Percentiles rank a stretch among this genome's conserved stretches.
Evolutionary conservation across 1,140 invertebrate genomes (phyloP).

Genomic region (Charaxes varanes): DNA sequence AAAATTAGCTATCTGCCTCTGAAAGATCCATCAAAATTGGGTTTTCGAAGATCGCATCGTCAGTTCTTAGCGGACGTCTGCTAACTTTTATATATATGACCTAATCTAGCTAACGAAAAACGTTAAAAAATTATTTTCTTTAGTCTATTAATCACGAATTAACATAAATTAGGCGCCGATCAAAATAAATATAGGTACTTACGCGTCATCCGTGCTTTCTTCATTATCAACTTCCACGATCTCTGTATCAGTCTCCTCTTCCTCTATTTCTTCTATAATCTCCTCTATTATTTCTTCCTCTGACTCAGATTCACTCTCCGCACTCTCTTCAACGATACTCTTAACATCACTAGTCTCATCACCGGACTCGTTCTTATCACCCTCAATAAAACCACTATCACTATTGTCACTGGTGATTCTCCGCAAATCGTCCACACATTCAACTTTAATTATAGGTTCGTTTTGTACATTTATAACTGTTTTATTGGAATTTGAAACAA

Average conservation of each 20-base stretch:
- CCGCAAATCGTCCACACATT: conserved; percentile 36
- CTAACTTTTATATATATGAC: too few relatives aligned
- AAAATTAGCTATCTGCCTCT: too few relatives aligned
- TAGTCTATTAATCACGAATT: too few relatives aligned
- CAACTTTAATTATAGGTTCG: conserved; percentile 38
- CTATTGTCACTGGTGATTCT: conserved; percentile 61
- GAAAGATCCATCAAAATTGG: too few relatives aligned
- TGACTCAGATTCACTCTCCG: conserved; percentile 39
- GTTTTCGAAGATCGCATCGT: too few relatives aligned
- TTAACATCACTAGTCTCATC: conserved; percentile 48
- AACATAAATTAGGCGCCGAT: too few relatives aligned
- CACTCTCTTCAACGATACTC: conserved; percentile 41
- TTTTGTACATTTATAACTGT: conserved; percentile 46
- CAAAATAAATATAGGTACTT: too few relatives aligned
- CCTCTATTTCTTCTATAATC: conserved; percentile 30
- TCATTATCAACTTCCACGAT: conserved; percentile 6
- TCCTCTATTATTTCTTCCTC: conserved; percentile 33
- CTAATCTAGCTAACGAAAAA: too few relatives aligned
- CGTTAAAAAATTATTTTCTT: too few relatives aligned
- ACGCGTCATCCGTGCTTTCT: conserved; percentile 13
- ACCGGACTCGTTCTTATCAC: conserved; percentile 43
- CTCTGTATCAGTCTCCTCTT: conserved; percentile 10
- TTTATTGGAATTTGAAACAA: conserved; percentile 45
- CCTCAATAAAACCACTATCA: conserved; percentile 66
- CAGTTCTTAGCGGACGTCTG: too few relatives aligned